phyloP scores from a whole-genome alignment of 2,113 vertebrate genomes.

The Planiliza haematocheilus region DNA sequence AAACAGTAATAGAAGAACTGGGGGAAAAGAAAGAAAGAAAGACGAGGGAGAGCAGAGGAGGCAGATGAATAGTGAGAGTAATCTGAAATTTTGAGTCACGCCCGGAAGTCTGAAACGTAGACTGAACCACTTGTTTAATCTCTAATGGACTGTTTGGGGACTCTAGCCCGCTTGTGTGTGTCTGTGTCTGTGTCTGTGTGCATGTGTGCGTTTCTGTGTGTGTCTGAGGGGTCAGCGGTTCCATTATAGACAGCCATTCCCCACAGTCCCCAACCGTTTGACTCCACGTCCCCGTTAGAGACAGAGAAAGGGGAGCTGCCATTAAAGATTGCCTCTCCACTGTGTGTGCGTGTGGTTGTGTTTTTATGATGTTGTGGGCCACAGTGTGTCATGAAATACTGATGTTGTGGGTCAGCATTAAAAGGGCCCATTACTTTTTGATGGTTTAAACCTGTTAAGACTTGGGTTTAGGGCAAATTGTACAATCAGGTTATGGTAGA shows the following conservation, averaged over 20 bases:
- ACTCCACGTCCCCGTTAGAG: slow-evolving; percentile 52
- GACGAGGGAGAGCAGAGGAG: slow-evolving; percentile 3
- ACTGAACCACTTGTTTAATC: slow-evolving; percentile 58
- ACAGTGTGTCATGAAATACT: too few relatives aligned
- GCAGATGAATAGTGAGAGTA: neutral
- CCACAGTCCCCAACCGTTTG: slow-evolving; percentile 50
- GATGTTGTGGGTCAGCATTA: too few relatives aligned
- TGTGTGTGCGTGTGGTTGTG: slow-evolving; percentile 22
- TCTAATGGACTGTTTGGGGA: slow-evolving; percentile 50
- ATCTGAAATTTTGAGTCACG: slow-evolving; percentile 54
- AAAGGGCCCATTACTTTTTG: too few relatives aligned
- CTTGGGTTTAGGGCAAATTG: too few relatives aligned
- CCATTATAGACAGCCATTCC: slow-evolving; percentile 44
- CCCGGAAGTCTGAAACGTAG: slow-evolving; percentile 45
- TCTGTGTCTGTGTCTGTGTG: slow-evolving; percentile 29
- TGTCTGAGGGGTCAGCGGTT: slow-evolving; percentile 45
- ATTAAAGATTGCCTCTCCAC: slow-evolving; percentile 39
- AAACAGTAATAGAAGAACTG: neutral
- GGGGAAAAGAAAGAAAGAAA: too few relatives aligned
- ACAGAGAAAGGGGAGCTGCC: slow-evolving; percentile 33
- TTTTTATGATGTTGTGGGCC: too few relatives aligned
- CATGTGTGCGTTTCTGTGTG: slow-evolving; percentile 20
- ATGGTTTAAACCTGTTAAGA: too few relatives aligned
- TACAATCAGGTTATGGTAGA: too few relatives aligned
- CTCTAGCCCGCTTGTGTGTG: neutral